Percentiles rank a stretch among this genome's conserved stretches.
Conservation (phyloP, 2,113 vertebrate genomes). For the Pseudorectes ferrugineus region DNA sequence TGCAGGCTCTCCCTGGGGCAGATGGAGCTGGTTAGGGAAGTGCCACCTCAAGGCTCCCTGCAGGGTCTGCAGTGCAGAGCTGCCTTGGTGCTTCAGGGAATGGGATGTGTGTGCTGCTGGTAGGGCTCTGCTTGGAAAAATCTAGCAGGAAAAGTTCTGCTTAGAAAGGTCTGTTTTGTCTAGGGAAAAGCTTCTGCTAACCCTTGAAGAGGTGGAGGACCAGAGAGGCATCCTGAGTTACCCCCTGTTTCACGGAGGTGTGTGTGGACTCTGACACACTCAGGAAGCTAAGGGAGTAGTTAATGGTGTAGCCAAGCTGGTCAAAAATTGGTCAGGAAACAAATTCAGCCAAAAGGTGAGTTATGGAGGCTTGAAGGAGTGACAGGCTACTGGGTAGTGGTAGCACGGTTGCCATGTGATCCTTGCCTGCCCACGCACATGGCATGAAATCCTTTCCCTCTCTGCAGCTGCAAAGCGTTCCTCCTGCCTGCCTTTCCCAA, state of each 20-base stretch:
- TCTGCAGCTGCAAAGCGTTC: background rate
- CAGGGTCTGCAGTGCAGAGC: background rate
- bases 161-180: background rate
- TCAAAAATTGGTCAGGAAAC: background rate
- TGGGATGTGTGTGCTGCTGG: accelerated
- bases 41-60: background rate
- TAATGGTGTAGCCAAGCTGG: accelerated
- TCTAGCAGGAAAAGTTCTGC: background rate
- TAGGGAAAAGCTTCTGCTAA: background rate
- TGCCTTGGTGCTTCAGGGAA: background rate
- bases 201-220: background rate
- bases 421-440: accelerated
- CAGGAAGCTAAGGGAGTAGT: background rate
- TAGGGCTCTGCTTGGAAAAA: background rate
- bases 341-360: background rate
- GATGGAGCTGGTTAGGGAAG: background rate
- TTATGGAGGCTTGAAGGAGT: background rate
- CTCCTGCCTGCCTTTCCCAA: background rate
- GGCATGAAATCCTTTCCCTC: background rate
- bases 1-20: background rate
- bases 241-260: background rate
- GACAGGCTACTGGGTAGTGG: background rate
- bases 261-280: background rate
- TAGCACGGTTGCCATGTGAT: background rate
- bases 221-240: background rate